Evolutionary conservation across 2,113 vertebrate genomes (phyloP).

Genomic region (Muntiacus reevesi): DNA sequence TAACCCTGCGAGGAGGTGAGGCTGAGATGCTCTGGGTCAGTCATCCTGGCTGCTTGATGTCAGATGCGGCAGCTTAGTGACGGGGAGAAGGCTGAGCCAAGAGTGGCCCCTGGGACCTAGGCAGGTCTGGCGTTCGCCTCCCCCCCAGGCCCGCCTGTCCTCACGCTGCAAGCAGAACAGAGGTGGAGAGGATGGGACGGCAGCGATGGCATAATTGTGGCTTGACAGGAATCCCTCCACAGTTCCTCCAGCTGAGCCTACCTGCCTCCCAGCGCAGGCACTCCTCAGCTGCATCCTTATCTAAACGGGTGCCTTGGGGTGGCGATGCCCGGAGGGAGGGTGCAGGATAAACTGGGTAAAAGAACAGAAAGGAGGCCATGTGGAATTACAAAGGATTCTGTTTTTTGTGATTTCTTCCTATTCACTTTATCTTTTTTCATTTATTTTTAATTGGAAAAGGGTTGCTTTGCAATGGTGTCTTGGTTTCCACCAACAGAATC

Average conservation of each 20-base stretch:
- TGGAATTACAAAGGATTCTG: not conserved
- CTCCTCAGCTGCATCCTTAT: not conserved
- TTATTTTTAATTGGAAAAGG: not conserved
- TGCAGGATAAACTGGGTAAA: not conserved
- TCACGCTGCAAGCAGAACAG: not conserved
- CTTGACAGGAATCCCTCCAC: not conserved
- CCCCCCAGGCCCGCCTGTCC: not conserved
- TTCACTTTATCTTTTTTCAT: not conserved
- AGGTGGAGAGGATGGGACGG: not conserved
- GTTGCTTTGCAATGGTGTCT: not conserved
- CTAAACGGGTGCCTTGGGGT: not conserved
- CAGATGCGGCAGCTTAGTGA: fast-evolving
- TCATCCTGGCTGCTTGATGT: not conserved
- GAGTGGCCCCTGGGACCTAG: not conserved
- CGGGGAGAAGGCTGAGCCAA: not conserved
- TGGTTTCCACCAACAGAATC: not conserved
- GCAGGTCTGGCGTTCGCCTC: not conserved
- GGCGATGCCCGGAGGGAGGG: fast-evolving
- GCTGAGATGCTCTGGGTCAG: not conserved
- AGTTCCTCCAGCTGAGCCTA: not conserved
- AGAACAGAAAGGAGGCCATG: not conserved
- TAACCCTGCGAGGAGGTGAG: slow-evolving; percentile 34
- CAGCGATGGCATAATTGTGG: not conserved
- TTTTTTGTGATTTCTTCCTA: not conserved
- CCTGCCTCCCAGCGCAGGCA: not conserved